These are phyloP conservation scores for Oegoconia quadripuncta DNA, from an alignment of 2,888 invertebrate species.

Conservation along the genomic window DNA sequence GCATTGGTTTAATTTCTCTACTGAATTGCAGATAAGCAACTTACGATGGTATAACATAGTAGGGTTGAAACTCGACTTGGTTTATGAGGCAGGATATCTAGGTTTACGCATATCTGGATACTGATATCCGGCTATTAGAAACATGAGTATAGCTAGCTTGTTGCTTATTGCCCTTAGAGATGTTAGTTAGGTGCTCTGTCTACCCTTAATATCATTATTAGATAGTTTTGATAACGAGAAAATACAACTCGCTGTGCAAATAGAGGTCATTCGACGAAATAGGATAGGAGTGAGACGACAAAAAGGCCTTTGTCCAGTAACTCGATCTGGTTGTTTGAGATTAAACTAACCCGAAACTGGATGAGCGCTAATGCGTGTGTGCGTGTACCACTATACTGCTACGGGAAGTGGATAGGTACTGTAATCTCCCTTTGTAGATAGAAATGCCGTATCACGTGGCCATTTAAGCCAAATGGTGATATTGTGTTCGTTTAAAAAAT, in stretches of 20 bases:
- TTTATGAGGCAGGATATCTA: too few species aligned
- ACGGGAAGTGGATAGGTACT: constrained; percentile 1
- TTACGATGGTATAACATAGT: too few species aligned
- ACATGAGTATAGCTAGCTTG: too few species aligned
- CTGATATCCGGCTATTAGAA: too few species aligned
- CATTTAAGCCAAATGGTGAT: background rate
- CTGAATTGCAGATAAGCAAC: too few species aligned
- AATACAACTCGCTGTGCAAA: constrained; percentile 9
- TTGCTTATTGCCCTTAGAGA: too few species aligned
- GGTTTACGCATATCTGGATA: too few species aligned
- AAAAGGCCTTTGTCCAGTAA: constrained; percentile 33
- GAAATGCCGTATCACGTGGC: constrained; percentile 5
- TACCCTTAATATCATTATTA: too few species aligned
- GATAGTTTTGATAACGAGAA: constrained; percentile 1
- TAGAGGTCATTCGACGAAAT: constrained; percentile 9
- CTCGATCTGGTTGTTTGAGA: constrained; percentile 50
- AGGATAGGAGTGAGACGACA: constrained; percentile 7
- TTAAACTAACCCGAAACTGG: constrained; percentile 51
- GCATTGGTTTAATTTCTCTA: too few species aligned
- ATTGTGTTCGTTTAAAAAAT: too few species aligned
- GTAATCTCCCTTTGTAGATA: constrained; percentile 16
- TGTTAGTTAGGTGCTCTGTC: too few species aligned
- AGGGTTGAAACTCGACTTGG: too few species aligned
- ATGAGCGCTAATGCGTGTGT: constrained; percentile 38
- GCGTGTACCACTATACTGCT: constrained; percentile 14